Evolutionary conservation across 2,113 vertebrate species (phyloP).

Genomic region (Tragelaphus imberbis): DNA sequence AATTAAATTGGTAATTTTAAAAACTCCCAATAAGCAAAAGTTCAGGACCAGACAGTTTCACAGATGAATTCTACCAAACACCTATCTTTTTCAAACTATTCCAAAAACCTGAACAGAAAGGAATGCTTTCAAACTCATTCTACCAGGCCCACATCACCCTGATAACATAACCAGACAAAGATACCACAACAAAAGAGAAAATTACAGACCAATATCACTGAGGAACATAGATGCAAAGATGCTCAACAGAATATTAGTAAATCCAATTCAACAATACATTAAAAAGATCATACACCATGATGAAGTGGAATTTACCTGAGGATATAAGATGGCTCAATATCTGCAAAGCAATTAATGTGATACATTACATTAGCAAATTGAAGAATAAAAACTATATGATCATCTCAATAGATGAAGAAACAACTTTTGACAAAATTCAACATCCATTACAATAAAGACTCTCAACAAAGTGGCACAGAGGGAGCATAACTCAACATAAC

Average conservation of each 20-base stretch:
- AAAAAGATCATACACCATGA: neutral
- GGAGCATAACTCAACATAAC: neutral
- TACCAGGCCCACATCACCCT: neutral
- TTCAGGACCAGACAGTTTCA: neutral
- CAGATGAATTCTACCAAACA: neutral
- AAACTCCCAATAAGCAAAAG: neutral
- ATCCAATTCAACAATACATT: neutral
- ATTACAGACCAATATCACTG: neutral
- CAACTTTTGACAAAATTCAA: neutral
- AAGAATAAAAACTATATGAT: neutral
- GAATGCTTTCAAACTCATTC: neutral
- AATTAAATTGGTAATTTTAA: neutral
- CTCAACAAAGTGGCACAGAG: neutral
- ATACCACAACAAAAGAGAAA: neutral
- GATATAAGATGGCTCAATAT: neutral
- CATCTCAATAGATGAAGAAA: neutral
- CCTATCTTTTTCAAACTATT: neutral
- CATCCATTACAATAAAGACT: neutral
- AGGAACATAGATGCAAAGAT: neutral
- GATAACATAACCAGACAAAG: neutral
- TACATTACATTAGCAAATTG: neutral
- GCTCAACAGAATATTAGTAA: neutral
- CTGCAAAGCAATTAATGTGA: neutral
- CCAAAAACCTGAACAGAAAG: neutral
- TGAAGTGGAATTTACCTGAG: neutral